These are phyloP conservation scores for Zaprionus tsacasi DNA, from an alignment of 1,140 invertebrate species.

Conservation along the genomic window DNA sequence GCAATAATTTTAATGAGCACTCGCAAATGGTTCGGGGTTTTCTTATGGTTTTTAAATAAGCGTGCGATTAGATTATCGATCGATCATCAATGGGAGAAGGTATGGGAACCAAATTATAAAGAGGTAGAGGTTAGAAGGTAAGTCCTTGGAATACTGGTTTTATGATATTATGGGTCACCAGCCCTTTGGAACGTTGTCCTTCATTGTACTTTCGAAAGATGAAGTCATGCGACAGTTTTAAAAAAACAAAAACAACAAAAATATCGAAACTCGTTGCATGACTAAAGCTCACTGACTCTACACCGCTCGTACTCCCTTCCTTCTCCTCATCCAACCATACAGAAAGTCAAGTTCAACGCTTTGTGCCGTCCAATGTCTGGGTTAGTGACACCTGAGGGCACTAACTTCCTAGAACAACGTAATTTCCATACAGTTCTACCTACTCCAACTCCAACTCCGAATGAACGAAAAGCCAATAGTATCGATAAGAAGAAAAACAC, in stretches of 20 bases:
- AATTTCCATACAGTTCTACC: constrained; percentile 19
- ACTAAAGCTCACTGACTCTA: constrained; percentile 51
- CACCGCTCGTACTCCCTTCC: no score
- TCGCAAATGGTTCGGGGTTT: constrained; percentile 27
- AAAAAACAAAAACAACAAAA: no score
- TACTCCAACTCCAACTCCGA: constrained; percentile 12
- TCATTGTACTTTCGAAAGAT: constrained; percentile 60
- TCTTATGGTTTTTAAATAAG: constrained; percentile 32
- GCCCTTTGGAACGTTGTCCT: constrained; percentile 36
- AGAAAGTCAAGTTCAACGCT: constrained; percentile 74
- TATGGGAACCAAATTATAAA: constrained; percentile 22
- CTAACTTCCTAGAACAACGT: constrained; percentile 43
- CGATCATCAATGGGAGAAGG: constrained; percentile 21
- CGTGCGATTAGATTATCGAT: constrained; percentile 26
- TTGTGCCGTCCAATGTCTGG: constrained; percentile 57
- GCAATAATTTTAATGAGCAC: constrained; percentile 49
- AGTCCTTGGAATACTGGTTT: constrained; percentile 12
- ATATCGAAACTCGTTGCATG: constrained; percentile 40
- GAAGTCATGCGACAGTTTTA: constrained; percentile 65
- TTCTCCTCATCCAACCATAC: constrained; percentile 8
- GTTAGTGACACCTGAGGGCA: constrained; percentile 69
- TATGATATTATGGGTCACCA: constrained; percentile 20
- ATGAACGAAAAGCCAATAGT: constrained; percentile 34
- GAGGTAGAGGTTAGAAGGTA: neutral
- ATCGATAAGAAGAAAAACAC: constrained; percentile 67